Base-by-base conservation (phyloP, 2,888 invertebrate species). In the Drosophila aldrichi region DNA sequence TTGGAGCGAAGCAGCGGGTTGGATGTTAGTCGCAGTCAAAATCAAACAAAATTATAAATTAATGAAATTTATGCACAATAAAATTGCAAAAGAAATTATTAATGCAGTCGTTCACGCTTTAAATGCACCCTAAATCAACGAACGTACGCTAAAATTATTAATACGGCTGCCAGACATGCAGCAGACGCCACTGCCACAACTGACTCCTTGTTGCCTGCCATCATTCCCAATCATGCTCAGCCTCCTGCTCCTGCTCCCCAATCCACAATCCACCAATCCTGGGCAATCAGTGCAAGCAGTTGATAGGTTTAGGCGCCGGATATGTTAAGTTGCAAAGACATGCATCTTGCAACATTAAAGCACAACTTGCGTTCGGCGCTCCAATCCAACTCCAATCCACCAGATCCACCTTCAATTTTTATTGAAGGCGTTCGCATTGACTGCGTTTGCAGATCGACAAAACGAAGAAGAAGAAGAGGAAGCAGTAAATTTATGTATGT, bases 51-150 rank as follows among this genome's bases (percentile, higher is more conserved):
- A 92, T 92, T 92, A 92, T 93, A 93, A 93, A 93, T 93, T 93
- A 93, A 93, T 91, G 91, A 92, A 92, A 93, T 93, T 92, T 93
- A 93, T 93, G 92, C 92, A 92, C 91, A 92, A 93, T 92, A 92
- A 92, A 93, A 93, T 92, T 92, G 92, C 90, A 91, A 91, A 87
- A 90, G 92, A 92, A 92, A 93, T 93, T 93, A 93, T 93, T 92
- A 92, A 93, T 92, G 93, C 92, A 92, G 89, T 91, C 92, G 92
- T 93, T 93, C 93, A 93, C 93, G 93, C 93, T 92, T 92, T 92
- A 92, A 92, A 92, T 90, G 89, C 91, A 90, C 89, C 90, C 91
- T 91, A 93, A 92, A 93, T 93, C 93, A 93, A 91, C 70, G 88
- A 89, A 91, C 59, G 59, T 62, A 90, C 83, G 82, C 81, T 78